Conservation (phyloP, 2,888 invertebrate species). For the Pristionchus arcanus region DNA sequence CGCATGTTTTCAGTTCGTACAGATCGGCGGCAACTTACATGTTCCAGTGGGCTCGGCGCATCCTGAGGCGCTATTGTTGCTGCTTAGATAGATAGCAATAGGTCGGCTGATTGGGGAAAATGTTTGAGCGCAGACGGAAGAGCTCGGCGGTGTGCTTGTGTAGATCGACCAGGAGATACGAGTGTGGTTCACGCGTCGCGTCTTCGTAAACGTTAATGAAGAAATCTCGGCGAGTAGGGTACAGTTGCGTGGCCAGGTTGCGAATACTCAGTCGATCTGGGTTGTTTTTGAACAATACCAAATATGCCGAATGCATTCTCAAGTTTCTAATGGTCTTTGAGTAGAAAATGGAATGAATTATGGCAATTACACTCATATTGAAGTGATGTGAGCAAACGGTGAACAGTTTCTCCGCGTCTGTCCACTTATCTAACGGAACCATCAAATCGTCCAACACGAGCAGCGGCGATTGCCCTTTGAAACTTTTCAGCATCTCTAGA, state of each 20-base stretch:
- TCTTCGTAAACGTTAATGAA: constrained; percentile 32
- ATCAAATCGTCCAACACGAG: constrained; percentile 35
- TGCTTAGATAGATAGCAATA: neutral
- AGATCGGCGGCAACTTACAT: constrained; percentile 27
- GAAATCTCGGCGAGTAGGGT: constrained; percentile 4
- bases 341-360: constrained; percentile 46
- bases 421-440: constrained; percentile 23
- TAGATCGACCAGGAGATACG: constrained; percentile 13
- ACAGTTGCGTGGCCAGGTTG: constrained; percentile 12
- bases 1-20: neutral
- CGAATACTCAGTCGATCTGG: constrained; percentile 12
- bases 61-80: neutral
- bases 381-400: constrained; percentile 45
- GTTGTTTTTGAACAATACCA: constrained; percentile 38
- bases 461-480: neutral
- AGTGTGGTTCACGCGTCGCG: constrained; percentile 19
- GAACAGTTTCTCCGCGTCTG: constrained; percentile 22
- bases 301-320: constrained; percentile 18
- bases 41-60: constrained; percentile 3
- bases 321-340: constrained; percentile 29
- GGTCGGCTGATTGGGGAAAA: neutral
- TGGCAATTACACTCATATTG: constrained; percentile 33
- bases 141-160: neutral
- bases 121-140: constrained; percentile 19
- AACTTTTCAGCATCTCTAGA: neutral